Evolutionary conservation across 2,797 vertebrate species (phyloP).

Genomic region (Danio tinwini): DNA sequence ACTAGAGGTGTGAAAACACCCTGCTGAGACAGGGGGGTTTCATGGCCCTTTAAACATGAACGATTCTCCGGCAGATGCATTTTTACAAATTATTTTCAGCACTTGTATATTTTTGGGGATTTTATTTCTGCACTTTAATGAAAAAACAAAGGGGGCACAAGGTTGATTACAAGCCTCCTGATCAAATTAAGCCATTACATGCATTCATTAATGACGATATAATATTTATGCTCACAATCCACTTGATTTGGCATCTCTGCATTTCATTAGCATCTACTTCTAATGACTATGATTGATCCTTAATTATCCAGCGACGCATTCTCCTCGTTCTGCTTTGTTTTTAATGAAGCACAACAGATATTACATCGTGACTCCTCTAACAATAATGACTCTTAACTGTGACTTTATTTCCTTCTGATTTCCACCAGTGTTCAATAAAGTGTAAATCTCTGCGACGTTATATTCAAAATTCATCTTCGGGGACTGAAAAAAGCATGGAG

Average conservation of each 20-base stretch:
- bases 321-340: not conserved
- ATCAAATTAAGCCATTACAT: slow-evolving; percentile 36
- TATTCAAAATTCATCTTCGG: not conserved
- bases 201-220: slow-evolving; percentile 43
- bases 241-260: slow-evolving; percentile 29
- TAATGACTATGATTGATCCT: slow-evolving; percentile 15
- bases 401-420: not conserved
- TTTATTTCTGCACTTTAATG: not conserved
- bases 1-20: too few species aligned
- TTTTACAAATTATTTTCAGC: not conserved
- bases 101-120: not conserved
- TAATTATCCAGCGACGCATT: slow-evolving; percentile 35
- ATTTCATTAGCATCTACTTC: slow-evolving; percentile 27
- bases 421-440: not conserved
- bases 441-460: not conserved
- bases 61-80: not conserved
- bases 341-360: slow-evolving; percentile 24
- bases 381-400: not conserved
- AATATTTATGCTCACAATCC: slow-evolving; percentile 32
- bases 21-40: too few species aligned
- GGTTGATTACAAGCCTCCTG: slow-evolving; percentile 25
- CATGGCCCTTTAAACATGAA: too few species aligned
- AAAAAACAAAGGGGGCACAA: slow-evolving; percentile 2
- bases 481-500: not conserved
- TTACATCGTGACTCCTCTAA: not conserved